Percentiles rank a stretch among this genome's conserved stretches.
Conservation (phyloP, 2,888 invertebrate genomes). For the Parasteatoda lunata region DNA sequence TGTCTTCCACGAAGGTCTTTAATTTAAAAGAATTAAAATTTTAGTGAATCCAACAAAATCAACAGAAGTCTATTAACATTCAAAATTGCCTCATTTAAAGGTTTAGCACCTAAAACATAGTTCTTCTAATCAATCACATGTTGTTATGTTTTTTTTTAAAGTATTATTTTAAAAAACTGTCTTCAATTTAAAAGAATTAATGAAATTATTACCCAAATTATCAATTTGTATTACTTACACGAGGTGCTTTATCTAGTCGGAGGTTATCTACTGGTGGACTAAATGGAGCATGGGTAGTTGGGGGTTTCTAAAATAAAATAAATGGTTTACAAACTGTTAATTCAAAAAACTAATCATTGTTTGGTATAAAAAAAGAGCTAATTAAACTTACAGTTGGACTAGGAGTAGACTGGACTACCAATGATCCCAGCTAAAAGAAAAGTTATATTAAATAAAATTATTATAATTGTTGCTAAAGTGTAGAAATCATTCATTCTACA, state of each 20-base stretch:
- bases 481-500: constrained; percentile 4
- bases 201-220: no score
- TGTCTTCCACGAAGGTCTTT: no score
- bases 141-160: no score
- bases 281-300: constrained; percentile 62
- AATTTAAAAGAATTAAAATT: no score
- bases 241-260: constrained; percentile 66
- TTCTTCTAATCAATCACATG: no score
- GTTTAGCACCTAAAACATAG: no score
- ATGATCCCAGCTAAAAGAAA: constrained; percentile 69
- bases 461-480: background rate
- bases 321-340: background rate
- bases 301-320: constrained; percentile 35
- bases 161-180: background rate
- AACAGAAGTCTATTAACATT: no score
- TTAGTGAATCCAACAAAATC: no score
- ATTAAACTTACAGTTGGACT: constrained; percentile 64
- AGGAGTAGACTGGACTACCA: constrained; percentile 64
- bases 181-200: no score
- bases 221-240: constrained; percentile 36
- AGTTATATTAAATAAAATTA: background rate
- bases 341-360: background rate
- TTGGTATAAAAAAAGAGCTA: background rate
- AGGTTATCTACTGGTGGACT: constrained; percentile 65
- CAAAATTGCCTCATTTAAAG: no score